Conservation (phyloP, 2,888 invertebrate genomes). For the Chrysina gloriosa region DNA sequence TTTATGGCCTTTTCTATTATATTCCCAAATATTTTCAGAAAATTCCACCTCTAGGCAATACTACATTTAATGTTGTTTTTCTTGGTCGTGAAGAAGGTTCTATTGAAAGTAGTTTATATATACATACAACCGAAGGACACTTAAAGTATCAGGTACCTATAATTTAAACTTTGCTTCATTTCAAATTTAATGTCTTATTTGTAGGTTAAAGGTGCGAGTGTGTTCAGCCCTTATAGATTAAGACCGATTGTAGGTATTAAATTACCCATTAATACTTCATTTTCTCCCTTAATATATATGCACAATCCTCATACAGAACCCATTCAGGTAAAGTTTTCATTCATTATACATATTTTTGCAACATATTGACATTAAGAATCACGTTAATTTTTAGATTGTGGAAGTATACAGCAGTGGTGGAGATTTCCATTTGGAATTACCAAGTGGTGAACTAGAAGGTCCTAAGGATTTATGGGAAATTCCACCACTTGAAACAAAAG, state of each 20-base stretch:
- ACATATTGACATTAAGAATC: background rate
- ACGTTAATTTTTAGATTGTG: constrained; percentile 68
- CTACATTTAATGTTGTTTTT: constrained; percentile 96
- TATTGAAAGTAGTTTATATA: constrained; percentile 87
- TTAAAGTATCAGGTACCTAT: constrained; percentile 82
- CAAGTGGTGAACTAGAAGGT: constrained; percentile 81
- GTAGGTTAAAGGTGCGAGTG: constrained; percentile 86
- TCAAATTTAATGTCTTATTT: constrained; percentile 44
- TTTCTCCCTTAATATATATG: constrained; percentile 89
- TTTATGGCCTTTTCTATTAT: background rate
- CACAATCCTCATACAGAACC: constrained; percentile 93
- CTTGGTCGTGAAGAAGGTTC: constrained; percentile 91
- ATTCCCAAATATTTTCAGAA: constrained; percentile 69
- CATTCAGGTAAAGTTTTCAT: constrained; percentile 75
- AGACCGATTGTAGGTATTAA: constrained; percentile 91
- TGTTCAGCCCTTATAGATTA: constrained; percentile 90
- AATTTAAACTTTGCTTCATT: background rate
- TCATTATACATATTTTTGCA: background rate
- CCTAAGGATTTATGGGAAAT: constrained; percentile 90
- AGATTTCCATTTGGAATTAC: constrained; percentile 89
- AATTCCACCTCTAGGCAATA: constrained; percentile 90
- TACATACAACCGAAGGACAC: constrained; percentile 94
- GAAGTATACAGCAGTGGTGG: constrained; percentile 90
- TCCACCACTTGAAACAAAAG: constrained; percentile 87
- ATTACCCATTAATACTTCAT: constrained; percentile 91